Evolutionary conservation across 92 coral and sea anemone genomes (phyloP).

Genomic region (Palythoa grandis): DNA sequence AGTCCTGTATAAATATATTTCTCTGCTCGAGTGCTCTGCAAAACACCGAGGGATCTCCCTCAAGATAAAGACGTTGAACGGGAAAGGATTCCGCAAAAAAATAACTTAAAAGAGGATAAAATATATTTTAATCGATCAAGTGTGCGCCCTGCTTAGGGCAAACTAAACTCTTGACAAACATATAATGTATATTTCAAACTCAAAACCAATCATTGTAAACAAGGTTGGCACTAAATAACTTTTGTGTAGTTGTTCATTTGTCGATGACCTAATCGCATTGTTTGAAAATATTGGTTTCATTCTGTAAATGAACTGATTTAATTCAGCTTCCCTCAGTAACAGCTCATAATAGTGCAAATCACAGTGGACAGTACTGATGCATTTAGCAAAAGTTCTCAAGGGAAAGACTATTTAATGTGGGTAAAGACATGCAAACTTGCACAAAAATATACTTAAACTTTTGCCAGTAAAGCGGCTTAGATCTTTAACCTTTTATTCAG

Average conservation of each 20-base stretch:
- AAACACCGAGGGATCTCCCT: background rate
- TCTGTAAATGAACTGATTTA: too few species aligned
- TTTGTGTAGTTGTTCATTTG: background rate
- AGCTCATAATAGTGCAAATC: too few species aligned
- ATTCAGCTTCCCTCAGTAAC: too few species aligned
- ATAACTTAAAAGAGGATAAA: background rate
- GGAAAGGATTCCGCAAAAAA: background rate
- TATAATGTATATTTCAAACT: background rate
- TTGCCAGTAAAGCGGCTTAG: too few species aligned
- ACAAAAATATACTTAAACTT: too few species aligned
- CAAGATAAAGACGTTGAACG: background rate
- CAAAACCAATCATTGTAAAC: background rate
- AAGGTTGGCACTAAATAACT: background rate
- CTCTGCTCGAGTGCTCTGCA: background rate
- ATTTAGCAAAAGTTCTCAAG: too few species aligned
- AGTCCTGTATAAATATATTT: background rate
- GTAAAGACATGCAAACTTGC: too few species aligned
- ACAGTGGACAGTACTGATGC: too few species aligned
- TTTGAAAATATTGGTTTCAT: background rate
- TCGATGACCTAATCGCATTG: slow-evolving; percentile 1
- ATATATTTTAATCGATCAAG: background rate
- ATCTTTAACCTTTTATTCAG: too few species aligned
- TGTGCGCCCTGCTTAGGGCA: background rate
- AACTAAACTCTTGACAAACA: background rate
- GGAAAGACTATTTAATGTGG: too few species aligned